Base-by-base conservation (phyloP, 2,888 invertebrate genomes). In the Andrena dorsata region DNA sequence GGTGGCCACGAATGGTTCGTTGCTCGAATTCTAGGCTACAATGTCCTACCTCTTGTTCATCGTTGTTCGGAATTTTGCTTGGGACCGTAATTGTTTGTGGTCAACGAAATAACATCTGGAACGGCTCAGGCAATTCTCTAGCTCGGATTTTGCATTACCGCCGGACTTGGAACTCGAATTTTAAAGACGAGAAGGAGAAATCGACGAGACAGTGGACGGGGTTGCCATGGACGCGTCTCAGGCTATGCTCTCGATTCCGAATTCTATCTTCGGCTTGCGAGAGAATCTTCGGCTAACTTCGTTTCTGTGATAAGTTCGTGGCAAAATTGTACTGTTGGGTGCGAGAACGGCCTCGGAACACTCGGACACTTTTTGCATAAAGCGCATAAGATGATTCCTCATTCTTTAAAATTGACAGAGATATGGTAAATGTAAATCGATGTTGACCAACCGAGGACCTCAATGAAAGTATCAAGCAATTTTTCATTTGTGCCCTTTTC, bases 221-320 rank as follows among this genome's bases (percentile, higher is more conserved):
- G 88, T 87, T 84, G 76, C 77, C 77, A 87, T 87, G 86, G 87
- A 64, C 58, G 82, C 84, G 28, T 30, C 7, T 61, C 10, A 0
- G 13, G 26, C 20, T 13, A 28, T 6, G 20, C 65, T 70, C 58
- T 49, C 75, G 47, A 51, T 16, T 35, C 20, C 47, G 6, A 20
- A n/a, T 28, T 78, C 41, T 23, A 51, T 63, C 16, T 10, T 23
- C 28, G 16, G 32, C 23, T 32, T 16, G 23, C 68, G 41, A 16
- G 64, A 23, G 60, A 60, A 60, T 30, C 20, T 41, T 16, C 53
- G 13, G 58, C 69, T 60, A 71, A 71, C 70, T 71, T 71, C 70
- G 30, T 49, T 71, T 20, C 3, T 28, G 41, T 69, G 58, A n/a
- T 28, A 30, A 56, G n/a, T 35, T 41, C 26, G 26, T 60, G 47